A percentile compares a stretch with the other conserved stretches of the same genome.
phyloP scores from a whole-genome alignment of 2,797 vertebrate species.

The Orientallactaga sibirica region DNA sequence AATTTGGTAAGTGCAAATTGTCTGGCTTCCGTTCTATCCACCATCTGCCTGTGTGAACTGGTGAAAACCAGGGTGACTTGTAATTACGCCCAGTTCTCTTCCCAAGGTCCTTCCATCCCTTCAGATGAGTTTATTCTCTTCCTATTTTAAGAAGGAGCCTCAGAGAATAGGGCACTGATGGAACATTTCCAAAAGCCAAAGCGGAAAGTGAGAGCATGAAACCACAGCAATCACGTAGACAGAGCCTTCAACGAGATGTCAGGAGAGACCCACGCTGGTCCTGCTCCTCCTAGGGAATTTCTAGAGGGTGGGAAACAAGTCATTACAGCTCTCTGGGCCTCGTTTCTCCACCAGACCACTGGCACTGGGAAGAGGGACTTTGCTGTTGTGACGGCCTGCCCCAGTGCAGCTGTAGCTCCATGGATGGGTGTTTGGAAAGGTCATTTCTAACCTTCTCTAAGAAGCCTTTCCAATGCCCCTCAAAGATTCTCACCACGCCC shows the following conservation, averaged over 20 bases:
- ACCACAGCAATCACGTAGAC: conserved; percentile 62
- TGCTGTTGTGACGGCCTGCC: not conserved
- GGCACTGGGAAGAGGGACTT: not conserved
- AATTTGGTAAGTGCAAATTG: conserved; percentile 81
- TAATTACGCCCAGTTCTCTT: conserved; percentile 77
- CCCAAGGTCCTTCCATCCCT: conserved; percentile 70
- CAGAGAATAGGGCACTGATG: conserved; percentile 65
- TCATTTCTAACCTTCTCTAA: not conserved
- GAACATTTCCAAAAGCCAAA: conserved; percentile 67
- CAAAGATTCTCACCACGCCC: not conserved
- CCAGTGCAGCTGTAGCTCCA: not conserved
- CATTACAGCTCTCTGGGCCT: not conserved
- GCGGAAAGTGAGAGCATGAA: conserved; percentile 67
- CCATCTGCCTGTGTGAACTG: conserved; percentile 84
- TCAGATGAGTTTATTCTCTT: conserved; percentile 72
- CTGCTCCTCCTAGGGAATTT: not conserved
- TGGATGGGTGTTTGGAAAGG: not conserved
- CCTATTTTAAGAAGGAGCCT: conserved; percentile 81
- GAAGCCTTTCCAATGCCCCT: conserved; percentile 4
- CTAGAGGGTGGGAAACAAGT: not conserved
- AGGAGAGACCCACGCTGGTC: not conserved
- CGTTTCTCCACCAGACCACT: not conserved
- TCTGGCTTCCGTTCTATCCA: conserved; percentile 75
- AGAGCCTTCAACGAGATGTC: conserved; percentile 51
- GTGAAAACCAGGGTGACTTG: conserved; percentile 80